Conservation (phyloP, 2,113 vertebrate species). For the Diadophis punctatus region DNA sequence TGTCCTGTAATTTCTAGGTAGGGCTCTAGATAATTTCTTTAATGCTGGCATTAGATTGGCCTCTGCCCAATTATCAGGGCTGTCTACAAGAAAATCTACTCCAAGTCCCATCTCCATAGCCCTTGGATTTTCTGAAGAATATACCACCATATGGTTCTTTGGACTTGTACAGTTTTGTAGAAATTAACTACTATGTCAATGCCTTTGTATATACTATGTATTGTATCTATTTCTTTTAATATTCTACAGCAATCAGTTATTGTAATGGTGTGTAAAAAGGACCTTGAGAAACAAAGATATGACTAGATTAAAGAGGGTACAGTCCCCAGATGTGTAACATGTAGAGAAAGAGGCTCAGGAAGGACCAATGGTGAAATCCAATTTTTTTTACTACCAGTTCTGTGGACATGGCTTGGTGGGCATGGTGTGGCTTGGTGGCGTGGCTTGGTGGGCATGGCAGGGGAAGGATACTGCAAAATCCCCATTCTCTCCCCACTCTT, state of each 20-base stretch:
- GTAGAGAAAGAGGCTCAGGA: background rate
- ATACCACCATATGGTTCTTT: constrained; percentile 24
- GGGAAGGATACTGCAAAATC: too few species aligned
- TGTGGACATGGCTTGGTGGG: too few species aligned
- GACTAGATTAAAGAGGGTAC: background rate
- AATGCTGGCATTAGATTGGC: constrained; percentile 50
- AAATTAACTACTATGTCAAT: constrained; percentile 27
- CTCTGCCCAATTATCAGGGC: constrained; percentile 34
- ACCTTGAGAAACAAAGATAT: background rate
- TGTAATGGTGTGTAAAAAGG: background rate
- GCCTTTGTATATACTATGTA: background rate
- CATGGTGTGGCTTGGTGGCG: too few species aligned
- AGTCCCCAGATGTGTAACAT: background rate
- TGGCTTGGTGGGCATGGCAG: too few species aligned
- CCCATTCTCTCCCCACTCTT: too few species aligned
- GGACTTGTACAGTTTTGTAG: constrained; percentile 30
- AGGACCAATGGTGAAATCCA: too few species aligned
- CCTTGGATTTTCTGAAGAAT: constrained; percentile 44
- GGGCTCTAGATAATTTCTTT: constrained; percentile 35
- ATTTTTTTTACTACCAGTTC: too few species aligned
- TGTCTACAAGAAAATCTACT: constrained; percentile 58
- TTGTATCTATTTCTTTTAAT: background rate
- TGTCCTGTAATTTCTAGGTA: constrained; percentile 45
- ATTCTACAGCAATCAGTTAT: background rate
- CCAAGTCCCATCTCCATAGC: constrained; percentile 38